phyloP scores from a whole-genome alignment of 2,113 vertebrate species.

The Crotophaga sulcirostris region DNA sequence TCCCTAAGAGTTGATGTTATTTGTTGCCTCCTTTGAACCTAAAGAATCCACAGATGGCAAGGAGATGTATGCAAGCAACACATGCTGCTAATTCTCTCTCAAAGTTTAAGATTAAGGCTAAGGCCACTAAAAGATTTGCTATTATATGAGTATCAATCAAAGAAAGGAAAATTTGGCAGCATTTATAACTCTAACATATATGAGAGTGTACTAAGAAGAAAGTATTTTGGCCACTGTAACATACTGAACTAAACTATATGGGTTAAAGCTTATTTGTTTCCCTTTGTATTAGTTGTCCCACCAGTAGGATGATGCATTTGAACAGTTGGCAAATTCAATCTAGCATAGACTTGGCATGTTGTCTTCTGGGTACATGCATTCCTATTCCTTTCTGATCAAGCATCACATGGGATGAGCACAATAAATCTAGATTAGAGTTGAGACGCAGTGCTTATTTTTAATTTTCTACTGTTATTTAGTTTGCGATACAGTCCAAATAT shows the following conservation, averaged over 20 bases:
- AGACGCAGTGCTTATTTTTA: background rate
- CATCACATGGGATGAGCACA: background rate
- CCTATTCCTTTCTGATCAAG: background rate
- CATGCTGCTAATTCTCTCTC: background rate
- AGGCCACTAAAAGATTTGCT: background rate
- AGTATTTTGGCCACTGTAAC: background rate
- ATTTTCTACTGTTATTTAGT: slow-evolving; percentile 2
- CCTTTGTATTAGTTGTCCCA: background rate
- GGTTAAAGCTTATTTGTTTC: background rate
- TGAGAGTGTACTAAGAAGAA: background rate
- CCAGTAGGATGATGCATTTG: background rate
- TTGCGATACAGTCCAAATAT: background rate
- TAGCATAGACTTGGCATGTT: background rate
- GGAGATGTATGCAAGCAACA: background rate
- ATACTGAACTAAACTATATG: background rate
- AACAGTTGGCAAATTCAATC: slow-evolving; percentile 13
- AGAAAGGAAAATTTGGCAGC: background rate
- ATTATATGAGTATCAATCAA: background rate
- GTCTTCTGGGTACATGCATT: background rate
- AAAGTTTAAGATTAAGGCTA: slow-evolving; percentile 2
- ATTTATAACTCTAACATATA: background rate
- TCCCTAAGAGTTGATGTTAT: background rate
- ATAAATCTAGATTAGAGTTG: background rate
- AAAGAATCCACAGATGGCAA: background rate
- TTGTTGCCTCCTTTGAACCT: slow-evolving; percentile 6